Base-by-base conservation (phyloP, 2,888 invertebrate species). In the Gortyna flavago region DNA sequence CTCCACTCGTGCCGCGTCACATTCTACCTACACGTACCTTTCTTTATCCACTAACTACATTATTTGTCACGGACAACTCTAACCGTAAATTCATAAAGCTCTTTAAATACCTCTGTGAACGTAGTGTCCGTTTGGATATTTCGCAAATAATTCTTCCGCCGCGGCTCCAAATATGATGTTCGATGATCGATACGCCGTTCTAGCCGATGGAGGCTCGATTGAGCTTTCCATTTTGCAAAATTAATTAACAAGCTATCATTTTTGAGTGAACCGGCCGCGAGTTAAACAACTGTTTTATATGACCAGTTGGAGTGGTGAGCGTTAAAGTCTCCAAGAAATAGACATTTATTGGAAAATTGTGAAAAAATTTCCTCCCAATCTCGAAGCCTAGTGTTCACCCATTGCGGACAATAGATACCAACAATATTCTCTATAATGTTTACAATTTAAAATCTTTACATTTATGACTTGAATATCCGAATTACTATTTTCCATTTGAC, bases 181-280 rank as follows among this genome's bases (percentile, higher is more conserved):
- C 9, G 51, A 64, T 75, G 68, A 70, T 81, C 77, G 29, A 80
- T 79, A 77, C 62, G 68, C 32, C 57, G 54, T 66, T 48, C 69
- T 35, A 64, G 73, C 75, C 62, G 44, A 72, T 62, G 44, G 54
- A 72, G 48, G 66, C 76, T 75, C 74, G 64, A 71, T 76, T 32
- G 59, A 44, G 75, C 29, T 80, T 77, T 78, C 81, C 72, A 77
- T 84, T 81, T 76, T 80, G 75, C 62, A 54, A 81, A 79, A 84
- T 87, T 77, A 84, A 87, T 88, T 80, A 88, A 75, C 79, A 79
- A 79, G 76, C 81, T 81, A 81, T 83, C 59, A 81, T 80, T 79
- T 68, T 54, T 35, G 70, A 77, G 77, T 57, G 76, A 68, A 38
- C 35, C 54, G 65, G 71, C 51, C 75, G 41, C 71, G 59, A 83